Evolutionary conservation across 2,113 vertebrate species (phyloP).

Genomic region (Mobula birostris): DNA sequence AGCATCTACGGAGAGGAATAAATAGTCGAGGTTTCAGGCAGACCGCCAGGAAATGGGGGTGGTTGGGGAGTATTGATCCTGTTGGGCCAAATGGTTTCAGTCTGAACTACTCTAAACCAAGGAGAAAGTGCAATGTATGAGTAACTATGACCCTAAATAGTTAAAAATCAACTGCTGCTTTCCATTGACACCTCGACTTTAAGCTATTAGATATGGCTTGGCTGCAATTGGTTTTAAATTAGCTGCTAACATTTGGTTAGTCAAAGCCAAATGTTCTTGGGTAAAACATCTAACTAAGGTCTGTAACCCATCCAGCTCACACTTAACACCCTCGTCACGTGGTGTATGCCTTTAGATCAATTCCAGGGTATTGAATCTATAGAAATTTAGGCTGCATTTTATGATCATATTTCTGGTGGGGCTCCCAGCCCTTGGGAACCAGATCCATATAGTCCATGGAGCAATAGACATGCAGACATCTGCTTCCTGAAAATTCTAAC

Average conservation of each 20-base stretch:
- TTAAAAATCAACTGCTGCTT: not conserved
- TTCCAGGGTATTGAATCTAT: not conserved
- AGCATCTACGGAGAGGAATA: too few species aligned
- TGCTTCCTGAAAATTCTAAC: not conserved
- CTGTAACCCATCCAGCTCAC: not conserved
- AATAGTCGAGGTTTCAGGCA: too few species aligned
- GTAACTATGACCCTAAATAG: not conserved
- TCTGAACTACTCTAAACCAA: not conserved
- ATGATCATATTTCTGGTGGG: not conserved
- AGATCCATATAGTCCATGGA: not conserved
- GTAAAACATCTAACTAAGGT: not conserved
- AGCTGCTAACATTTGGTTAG: constrained; percentile 9
- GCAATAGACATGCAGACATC: too few species aligned
- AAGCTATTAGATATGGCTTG: not conserved
- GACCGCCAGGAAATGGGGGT: too few species aligned
- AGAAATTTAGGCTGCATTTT: not conserved
- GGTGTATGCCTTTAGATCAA: not conserved
- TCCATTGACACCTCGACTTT: constrained; percentile 4
- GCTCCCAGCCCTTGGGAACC: not conserved
- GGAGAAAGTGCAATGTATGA: not conserved
- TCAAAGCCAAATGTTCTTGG: not conserved
- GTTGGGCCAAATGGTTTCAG: not conserved
- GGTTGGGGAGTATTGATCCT: too few species aligned
- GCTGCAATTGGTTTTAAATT: constrained; percentile 9
- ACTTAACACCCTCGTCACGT: not conserved